Evolutionary conservation across 1,140 invertebrate genomes (phyloP), one percentile per base, ranked within the genome.

Genomic region (Panagrolaimus sp.): DNA sequence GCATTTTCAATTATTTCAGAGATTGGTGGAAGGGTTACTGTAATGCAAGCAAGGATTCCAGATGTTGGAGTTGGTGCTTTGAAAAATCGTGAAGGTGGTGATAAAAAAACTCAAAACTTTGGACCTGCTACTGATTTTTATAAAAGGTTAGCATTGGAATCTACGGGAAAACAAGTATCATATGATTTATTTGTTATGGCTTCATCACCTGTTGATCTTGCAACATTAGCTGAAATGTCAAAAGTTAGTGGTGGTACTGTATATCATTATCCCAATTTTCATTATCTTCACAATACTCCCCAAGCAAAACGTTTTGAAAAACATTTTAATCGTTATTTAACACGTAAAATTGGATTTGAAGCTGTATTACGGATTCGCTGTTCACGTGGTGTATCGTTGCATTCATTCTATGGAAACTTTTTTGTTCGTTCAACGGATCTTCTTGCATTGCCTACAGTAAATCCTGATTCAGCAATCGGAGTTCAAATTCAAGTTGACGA

Each of bases 331-430:
- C 87, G 96, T 57, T 99, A 99, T 85, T 85, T 99, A 1, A 91
- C 91, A 0, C 87, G 96, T 70, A 98, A 97, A 85, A 95, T 99
- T 75, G 96, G 96, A 44, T 97, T 98, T 83, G 96, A 99, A 85
- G 92, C 96, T 46, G 96, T 99, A 0, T 94, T 99, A 92, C 88
- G 96, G 80, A 90, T 98, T 67, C 87, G 96, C 5, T 98, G 93
- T 82, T 94, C 93, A 9, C 83, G 42, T 85, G 83, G 86, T 16
- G 84, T 98, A 51, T 88, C 91, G 43, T 93, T 98, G 72, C 93
- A 98, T 83, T 94, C 93, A 74, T 99, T 98, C 87, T 94, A 98
- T 86, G 96, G 96, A 9, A 98, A 98, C 84, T 97, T 97, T 87
- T 99, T 98, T 85, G 95, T 99, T 45, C 87, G 96, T 20, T 97